These are phyloP conservation scores for Perca schrenkii DNA, from an alignment of 2,113 vertebrate genomes.

Conservation along the genomic window DNA sequence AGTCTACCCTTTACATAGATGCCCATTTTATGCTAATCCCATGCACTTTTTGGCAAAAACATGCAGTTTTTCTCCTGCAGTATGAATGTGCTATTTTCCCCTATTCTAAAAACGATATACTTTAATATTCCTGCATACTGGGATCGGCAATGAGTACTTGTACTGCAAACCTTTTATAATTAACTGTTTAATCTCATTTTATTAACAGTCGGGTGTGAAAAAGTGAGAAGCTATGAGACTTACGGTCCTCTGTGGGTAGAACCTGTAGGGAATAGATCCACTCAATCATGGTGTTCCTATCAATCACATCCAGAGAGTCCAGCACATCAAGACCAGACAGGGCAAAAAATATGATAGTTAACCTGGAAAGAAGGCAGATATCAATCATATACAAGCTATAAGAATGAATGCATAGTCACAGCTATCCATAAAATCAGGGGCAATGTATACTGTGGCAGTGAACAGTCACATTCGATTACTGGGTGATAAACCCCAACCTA, in stretches of 20 bases:
- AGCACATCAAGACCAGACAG: slow-evolving; percentile 97
- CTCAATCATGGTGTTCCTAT: slow-evolving; percentile 92
- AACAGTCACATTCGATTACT: neutral
- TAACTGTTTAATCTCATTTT: neutral
- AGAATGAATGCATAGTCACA: neutral
- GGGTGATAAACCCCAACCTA: neutral
- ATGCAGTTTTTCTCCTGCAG: too few species aligned
- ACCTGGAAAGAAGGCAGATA: slow-evolving; percentile 79
- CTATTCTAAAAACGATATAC: too few species aligned
- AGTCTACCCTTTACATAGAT: too few species aligned
- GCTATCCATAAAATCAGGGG: neutral
- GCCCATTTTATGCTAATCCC: too few species aligned
- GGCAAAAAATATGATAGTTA: slow-evolving; percentile 96
- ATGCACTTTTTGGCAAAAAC: too few species aligned
- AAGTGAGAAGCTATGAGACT: slow-evolving; percentile 77
- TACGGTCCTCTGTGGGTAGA: slow-evolving; percentile 96
- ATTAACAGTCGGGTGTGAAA: neutral
- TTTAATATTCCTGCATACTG: too few species aligned
- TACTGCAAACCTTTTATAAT: neutral
- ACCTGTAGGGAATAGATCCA: slow-evolving; percentile 99
- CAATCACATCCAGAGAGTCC: slow-evolving; percentile 94
- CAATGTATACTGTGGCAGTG: neutral
- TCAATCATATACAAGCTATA: too few species aligned
- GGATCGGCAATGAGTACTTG: neutral
- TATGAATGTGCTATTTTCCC: too few species aligned